Conservation (phyloP, 2,888 invertebrate genomes). For the Scaeva pyrastri region DNA sequence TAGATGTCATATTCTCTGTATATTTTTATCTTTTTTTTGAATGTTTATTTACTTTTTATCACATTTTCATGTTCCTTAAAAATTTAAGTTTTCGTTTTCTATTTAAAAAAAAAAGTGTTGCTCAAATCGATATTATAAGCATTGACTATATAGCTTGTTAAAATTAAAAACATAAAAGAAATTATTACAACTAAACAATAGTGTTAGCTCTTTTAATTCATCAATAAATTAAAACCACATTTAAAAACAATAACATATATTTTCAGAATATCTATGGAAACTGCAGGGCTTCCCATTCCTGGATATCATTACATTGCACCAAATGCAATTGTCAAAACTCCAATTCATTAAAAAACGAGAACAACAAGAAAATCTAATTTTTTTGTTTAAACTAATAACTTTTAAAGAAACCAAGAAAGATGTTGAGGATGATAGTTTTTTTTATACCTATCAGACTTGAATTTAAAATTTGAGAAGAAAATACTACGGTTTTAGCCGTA, state of each 20-base stretch:
- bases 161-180: constrained; percentile 9
- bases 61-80: constrained; percentile 37
- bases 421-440: constrained; percentile 38
- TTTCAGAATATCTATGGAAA: constrained; percentile 97
- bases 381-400: constrained; percentile 32
- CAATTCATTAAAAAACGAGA: constrained; percentile 89
- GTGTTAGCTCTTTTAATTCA: constrained; percentile 13
- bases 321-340: constrained; percentile 96
- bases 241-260: constrained; percentile 45
- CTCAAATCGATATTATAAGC: constrained; percentile 66
- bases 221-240: constrained; percentile 35
- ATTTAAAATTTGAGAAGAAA: constrained; percentile 18
- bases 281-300: constrained; percentile 94
- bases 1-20: neutral
- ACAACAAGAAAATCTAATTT: constrained; percentile 25
- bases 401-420: constrained; percentile 48
- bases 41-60: constrained; percentile 36
- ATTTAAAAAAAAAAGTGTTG: constrained; percentile 40
- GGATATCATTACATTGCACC: constrained; percentile 96
- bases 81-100: constrained; percentile 16
- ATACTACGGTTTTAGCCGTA: constrained; percentile 51
- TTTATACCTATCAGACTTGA: constrained; percentile 33
- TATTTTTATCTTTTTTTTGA: constrained; percentile 36
- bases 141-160: constrained; percentile 67
- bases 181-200: too few relatives aligned